phyloP scores from a whole-genome alignment of 2,113 vertebrate species.

The Zapornia atra region DNA sequence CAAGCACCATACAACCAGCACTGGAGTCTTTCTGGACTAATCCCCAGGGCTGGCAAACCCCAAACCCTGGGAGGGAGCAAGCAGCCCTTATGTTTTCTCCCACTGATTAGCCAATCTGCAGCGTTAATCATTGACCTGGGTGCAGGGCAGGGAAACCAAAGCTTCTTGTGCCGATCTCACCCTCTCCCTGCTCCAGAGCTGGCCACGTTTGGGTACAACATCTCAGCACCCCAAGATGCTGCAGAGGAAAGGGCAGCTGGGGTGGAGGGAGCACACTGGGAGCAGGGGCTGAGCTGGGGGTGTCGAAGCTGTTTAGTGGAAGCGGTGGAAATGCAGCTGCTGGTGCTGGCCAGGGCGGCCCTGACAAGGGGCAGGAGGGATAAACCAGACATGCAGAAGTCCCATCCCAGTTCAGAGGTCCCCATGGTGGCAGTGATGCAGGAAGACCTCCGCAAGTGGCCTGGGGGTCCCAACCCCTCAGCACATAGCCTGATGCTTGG shows the following conservation, averaged over 20 bases:
- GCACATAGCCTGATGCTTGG: neutral
- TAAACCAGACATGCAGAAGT: neutral
- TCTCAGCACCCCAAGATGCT: neutral
- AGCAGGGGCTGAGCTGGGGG: neutral
- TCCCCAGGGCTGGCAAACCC: neutral
- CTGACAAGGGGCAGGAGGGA: neutral
- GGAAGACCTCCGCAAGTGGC: accelerated
- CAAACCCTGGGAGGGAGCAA: neutral
- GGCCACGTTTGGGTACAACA: neutral
- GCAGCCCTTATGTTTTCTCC: neutral
- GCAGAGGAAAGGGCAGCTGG: neutral
- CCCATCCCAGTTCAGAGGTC: accelerated
- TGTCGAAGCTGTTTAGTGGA: neutral
- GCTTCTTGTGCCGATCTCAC: neutral
- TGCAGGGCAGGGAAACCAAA: neutral
- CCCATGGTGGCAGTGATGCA: accelerated
- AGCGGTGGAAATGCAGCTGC: neutral
- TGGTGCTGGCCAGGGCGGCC: neutral
- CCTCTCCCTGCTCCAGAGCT: neutral
- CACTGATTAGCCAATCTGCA: neutral
- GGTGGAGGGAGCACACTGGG: neutral
- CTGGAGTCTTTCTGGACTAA: neutral
- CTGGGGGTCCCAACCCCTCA: neutral
- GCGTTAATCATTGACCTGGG: slow-evolving; percentile 64
- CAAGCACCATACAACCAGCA: neutral